These are phyloP conservation scores for Drosophila equinoxialis DNA, from an alignment of 1,140 invertebrate species.

Conservation along the genomic window DNA sequence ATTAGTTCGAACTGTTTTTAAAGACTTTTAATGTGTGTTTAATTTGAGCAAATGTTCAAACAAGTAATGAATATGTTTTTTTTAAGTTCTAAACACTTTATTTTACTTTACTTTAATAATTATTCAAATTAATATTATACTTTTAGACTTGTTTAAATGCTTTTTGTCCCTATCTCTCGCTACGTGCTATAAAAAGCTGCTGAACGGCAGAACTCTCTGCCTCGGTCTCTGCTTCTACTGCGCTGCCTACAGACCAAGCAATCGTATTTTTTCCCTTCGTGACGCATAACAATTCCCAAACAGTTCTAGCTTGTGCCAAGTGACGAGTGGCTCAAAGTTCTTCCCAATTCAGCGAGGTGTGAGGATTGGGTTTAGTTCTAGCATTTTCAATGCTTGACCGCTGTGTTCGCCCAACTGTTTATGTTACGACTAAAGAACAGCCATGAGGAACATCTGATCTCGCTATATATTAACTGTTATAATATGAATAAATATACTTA, in stretches of 20 bases:
- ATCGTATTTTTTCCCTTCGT: conserved; percentile 2
- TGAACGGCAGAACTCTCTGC: neutral
- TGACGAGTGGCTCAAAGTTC: neutral
- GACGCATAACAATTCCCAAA: conserved; percentile 50
- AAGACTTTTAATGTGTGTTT: too few species aligned
- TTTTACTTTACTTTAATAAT: neutral
- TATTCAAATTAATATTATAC: neutral
- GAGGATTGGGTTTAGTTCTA: conserved; percentile 67
- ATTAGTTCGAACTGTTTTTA: too few species aligned
- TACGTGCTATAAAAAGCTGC: neutral
- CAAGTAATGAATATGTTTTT: too few species aligned
- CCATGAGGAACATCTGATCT: conserved; percentile 72
- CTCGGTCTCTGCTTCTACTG: neutral
- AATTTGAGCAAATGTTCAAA: too few species aligned
- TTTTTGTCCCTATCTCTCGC: neutral
- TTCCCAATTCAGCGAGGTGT: conserved; percentile 30
- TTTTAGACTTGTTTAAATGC: neutral
- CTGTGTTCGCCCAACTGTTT: conserved; percentile 69
- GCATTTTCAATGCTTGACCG: conserved; percentile 60
- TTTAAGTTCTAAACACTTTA: neutral
- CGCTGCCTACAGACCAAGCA: neutral
- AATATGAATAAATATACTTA: neutral
- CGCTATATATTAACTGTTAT: conserved; percentile 28
- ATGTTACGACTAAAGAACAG: conserved; percentile 73
- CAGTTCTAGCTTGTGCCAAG: conserved; percentile 22